phyloP scores from a whole-genome alignment of 1,140 invertebrate genomes.

The Drosophila virilis region DNA sequence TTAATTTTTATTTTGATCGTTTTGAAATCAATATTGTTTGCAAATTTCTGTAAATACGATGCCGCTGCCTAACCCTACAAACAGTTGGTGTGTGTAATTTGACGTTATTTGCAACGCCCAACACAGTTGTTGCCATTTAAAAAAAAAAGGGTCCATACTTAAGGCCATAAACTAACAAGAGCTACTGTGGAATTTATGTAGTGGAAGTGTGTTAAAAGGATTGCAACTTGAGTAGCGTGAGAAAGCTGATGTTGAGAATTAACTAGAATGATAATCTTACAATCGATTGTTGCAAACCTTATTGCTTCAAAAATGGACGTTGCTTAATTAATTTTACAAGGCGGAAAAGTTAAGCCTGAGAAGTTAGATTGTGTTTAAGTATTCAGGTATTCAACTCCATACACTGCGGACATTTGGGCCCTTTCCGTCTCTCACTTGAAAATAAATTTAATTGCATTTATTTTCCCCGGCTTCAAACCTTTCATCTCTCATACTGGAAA shows the following conservation, averaged over 20 bases:
- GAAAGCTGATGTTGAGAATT: slow-evolving; percentile 37
- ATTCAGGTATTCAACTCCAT: no score
- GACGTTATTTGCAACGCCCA: slow-evolving; percentile 71
- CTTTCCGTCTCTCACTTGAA: no score
- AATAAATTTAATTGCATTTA: no score
- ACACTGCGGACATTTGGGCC: no score
- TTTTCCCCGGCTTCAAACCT: no score
- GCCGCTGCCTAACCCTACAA: slow-evolving; percentile 6
- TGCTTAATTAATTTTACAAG: background rate
- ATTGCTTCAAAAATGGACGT: no score
- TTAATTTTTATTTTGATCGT: slow-evolving; percentile 82
- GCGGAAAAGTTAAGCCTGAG: background rate
- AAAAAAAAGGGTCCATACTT: slow-evolving; percentile 15
- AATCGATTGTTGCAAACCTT: background rate
- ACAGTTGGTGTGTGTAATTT: slow-evolving; percentile 80
- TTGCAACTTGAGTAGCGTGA: slow-evolving; percentile 48
- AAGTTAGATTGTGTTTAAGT: no score
- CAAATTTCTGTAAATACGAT: slow-evolving; percentile 74
- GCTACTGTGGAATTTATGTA: slow-evolving; percentile 57
- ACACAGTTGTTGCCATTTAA: slow-evolving; percentile 43
- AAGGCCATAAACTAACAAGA: slow-evolving; percentile 6
- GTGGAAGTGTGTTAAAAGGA: slow-evolving; percentile 63
- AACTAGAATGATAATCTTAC: background rate
- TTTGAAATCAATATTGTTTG: slow-evolving; percentile 81
- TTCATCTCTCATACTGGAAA: no score